A percentile compares a stretch with the other conserved stretches of the same genome.
phyloP scores from a whole-genome alignment of 2,113 vertebrate genomes.

The Sinocyclocheilus anophthalmus region DNA sequence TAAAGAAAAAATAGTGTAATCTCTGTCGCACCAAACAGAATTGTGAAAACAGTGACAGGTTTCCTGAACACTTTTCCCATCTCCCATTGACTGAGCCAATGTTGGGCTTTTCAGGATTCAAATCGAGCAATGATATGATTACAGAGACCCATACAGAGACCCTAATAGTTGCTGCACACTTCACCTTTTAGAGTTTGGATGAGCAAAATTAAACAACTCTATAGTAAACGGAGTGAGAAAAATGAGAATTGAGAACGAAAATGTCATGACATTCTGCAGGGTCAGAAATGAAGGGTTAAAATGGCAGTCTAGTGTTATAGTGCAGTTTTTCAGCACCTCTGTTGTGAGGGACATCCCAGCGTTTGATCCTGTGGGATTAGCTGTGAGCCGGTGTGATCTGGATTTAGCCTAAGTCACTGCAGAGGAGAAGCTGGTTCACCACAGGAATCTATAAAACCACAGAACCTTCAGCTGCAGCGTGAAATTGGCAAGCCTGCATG shows the following conservation, averaged over 20 bases:
- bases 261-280: constrained; percentile 27
- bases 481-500: neutral
- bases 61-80: too few species aligned
- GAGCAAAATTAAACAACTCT: neutral
- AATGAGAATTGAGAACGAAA: neutral
- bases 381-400: constrained; percentile 61
- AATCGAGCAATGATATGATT: neutral
- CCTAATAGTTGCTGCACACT: neutral
- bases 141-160: neutral
- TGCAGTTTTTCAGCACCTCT: constrained; percentile 44
- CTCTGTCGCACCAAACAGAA: too few species aligned
- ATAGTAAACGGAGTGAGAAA: neutral
- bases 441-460: constrained; percentile 19
- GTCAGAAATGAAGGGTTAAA: constrained; percentile 11
- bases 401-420: constrained; percentile 53
- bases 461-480: neutral
- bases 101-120: too few species aligned
- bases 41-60: too few species aligned
- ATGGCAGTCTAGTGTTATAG: neutral
- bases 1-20: too few species aligned
- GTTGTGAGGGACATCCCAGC: constrained; percentile 39
- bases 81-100: too few species aligned
- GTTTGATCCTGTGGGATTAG: constrained; percentile 67
- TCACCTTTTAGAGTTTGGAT: neutral
- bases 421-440: constrained; percentile 45